These are phyloP conservation scores for Toxotes jaculatrix DNA, from an alignment of 2,113 vertebrate genomes.

Conservation along the genomic window DNA sequence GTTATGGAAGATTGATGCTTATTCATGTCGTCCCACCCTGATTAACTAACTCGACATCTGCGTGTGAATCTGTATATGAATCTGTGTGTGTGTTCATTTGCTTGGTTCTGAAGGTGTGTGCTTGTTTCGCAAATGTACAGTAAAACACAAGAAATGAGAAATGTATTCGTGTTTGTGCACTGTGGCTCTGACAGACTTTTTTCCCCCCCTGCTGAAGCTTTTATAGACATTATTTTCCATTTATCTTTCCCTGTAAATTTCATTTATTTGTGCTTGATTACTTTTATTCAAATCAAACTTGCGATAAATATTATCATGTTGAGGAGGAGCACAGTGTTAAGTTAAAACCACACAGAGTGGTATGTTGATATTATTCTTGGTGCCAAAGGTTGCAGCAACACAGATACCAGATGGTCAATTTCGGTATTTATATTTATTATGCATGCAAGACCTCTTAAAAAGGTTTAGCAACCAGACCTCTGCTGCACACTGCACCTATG, in stretches of 20 bases:
- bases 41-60: background rate
- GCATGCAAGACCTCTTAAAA: conserved; percentile 36
- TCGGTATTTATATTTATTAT: conserved; percentile 32
- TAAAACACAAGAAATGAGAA: background rate
- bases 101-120: background rate
- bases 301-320: background rate
- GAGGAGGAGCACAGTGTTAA: background rate
- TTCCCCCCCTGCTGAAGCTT: background rate
- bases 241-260: background rate
- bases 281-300: background rate
- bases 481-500: conserved; percentile 43
- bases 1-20: conserved; percentile 7
- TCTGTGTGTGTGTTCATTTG: background rate
- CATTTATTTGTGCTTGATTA: background rate
- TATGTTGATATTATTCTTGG: background rate
- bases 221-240: background rate
- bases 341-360: background rate
- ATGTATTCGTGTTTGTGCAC: background rate
- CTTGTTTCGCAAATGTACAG: background rate
- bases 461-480: conserved; percentile 23
- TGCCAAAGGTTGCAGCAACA: conserved; percentile 19
- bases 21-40: conserved; percentile 8
- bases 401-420: conserved; percentile 29
- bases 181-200: background rate
- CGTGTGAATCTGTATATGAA: background rate